These are phyloP conservation scores for Xestia xanthographa DNA, from an alignment of 2,888 invertebrate species.

Conservation along the genomic window DNA sequence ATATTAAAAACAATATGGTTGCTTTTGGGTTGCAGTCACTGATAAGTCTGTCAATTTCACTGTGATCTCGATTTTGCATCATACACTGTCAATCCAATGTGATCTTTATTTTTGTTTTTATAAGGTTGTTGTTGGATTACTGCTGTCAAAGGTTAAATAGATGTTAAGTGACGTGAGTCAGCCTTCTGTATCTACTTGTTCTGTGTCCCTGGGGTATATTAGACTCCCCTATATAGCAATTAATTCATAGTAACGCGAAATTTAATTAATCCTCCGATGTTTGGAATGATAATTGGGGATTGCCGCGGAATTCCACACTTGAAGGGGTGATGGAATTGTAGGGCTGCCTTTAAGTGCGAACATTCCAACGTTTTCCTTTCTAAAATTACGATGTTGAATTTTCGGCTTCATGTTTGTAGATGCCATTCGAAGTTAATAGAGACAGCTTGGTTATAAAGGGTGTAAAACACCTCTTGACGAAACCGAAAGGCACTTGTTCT, in stretches of 20 bases:
- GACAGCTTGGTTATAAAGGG: background rate
- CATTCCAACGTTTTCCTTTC: slow-evolving; percentile 33
- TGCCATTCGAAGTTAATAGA: background rate
- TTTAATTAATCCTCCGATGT: slow-evolving; percentile 83
- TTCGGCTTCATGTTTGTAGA: slow-evolving; percentile 3
- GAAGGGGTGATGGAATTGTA: slow-evolving; percentile 62
- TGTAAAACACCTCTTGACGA: too few relatives aligned
- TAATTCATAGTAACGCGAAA: slow-evolving; percentile 79
- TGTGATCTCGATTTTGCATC: background rate
- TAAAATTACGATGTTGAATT: slow-evolving; percentile 24
- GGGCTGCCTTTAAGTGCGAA: slow-evolving; percentile 50
- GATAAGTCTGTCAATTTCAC: background rate
- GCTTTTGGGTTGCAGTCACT: background rate
- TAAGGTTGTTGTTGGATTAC: background rate
- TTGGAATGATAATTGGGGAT: slow-evolving; percentile 83
- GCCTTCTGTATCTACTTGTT: background rate
- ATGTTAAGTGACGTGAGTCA: background rate
- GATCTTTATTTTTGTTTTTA: background rate
- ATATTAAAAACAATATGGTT: background rate
- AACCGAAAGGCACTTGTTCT: too few relatives aligned
- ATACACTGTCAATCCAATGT: background rate
- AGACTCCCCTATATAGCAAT: slow-evolving; percentile 72
- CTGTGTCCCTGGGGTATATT: slow-evolving; percentile 68
- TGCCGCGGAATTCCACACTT: slow-evolving; percentile 78
- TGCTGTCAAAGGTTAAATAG: background rate